These are phyloP conservation scores for Sinocyclocheilus rhinocerous DNA, from an alignment of 2,113 vertebrate genomes.

Conservation along the genomic window DNA sequence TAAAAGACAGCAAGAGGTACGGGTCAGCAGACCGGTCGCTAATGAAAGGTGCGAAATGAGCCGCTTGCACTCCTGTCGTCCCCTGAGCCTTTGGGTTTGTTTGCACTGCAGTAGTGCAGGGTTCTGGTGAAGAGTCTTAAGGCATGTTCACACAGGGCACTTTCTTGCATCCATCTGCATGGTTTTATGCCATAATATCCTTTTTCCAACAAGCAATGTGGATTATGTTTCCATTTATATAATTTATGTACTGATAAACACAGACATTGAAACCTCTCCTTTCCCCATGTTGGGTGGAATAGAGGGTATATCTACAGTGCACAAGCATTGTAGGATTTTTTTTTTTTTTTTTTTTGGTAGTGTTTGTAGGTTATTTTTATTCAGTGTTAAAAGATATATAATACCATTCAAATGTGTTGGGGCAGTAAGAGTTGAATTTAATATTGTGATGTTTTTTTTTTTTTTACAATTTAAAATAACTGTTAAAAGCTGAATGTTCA, in stretches of 20 bases:
- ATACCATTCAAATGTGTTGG: too few species aligned
- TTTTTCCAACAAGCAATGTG: neutral
- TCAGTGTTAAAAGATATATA: neutral
- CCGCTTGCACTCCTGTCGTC: neutral
- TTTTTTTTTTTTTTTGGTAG: too few species aligned
- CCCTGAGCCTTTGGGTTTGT: neutral
- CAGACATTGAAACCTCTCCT: neutral
- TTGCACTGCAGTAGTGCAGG: neutral
- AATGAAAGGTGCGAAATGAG: constrained; percentile 24
- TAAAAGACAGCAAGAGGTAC: constrained; percentile 81
- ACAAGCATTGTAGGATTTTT: too few species aligned
- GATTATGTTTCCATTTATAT: neutral
- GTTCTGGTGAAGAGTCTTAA: neutral
- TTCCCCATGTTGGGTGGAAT: neutral
- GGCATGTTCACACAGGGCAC: neutral
- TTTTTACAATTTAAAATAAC: neutral
- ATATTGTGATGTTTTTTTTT: too few species aligned
- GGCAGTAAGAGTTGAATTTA: too few species aligned
- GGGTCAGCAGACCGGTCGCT: constrained; percentile 24
- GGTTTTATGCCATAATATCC: neutral
- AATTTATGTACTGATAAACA: neutral
- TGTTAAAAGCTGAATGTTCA: neutral
- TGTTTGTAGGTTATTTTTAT: too few species aligned
- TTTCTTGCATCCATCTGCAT: neutral
- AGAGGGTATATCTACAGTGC: too few species aligned